Conservation (phyloP, 2,888 invertebrate genomes). For the Muschampia plurimacula region DNA sequence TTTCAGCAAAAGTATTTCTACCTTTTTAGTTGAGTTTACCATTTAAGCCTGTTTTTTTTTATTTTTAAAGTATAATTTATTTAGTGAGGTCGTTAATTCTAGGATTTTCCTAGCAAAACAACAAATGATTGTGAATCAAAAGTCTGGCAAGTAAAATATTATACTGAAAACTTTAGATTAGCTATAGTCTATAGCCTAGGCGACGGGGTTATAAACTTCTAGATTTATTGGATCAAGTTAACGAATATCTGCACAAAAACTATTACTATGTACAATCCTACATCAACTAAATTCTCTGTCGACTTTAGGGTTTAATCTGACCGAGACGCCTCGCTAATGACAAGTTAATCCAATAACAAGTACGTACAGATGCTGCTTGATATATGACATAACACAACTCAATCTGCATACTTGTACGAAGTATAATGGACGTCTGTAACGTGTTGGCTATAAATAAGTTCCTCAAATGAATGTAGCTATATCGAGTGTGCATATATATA, state of each 20-base stretch:
- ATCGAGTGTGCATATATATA: too few species aligned
- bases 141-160: neutral
- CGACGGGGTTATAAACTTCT: neutral
- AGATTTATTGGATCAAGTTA: conserved; percentile 6
- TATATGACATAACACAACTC: conserved; percentile 7
- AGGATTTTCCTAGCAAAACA: too few species aligned
- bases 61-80: too few species aligned
- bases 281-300: conserved; percentile 8
- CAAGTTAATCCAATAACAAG: conserved; percentile 34
- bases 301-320: conserved; percentile 16
- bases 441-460: neutral
- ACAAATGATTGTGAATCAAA: too few species aligned
- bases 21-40: too few species aligned
- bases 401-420: neutral
- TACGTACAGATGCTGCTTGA: conserved; percentile 15
- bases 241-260: conserved; percentile 8
- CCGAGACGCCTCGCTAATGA: conserved; percentile 16
- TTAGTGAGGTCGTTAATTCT: too few species aligned
- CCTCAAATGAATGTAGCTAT: too few species aligned
- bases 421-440: neutral
- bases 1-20: too few species aligned
- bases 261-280: neutral
- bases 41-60: too few species aligned
- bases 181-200: neutral
- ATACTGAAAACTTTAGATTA: neutral